Evolutionary conservation across 1,140 invertebrate species (phyloP).

Genomic region (Apis cerana): DNA sequence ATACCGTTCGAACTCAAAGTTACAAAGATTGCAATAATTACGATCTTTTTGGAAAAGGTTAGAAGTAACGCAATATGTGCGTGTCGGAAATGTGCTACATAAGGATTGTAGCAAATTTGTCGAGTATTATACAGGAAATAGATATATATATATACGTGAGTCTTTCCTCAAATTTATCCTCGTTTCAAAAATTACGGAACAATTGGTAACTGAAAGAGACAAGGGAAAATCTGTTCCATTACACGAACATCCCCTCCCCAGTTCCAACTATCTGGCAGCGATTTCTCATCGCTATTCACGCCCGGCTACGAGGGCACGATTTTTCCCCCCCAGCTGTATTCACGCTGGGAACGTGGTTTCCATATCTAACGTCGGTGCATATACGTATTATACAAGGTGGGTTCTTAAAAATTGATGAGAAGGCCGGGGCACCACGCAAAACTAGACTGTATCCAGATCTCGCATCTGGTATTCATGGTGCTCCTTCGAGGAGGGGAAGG

Average conservation of each 20-base stretch:
- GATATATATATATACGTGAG: no score
- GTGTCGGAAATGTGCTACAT: no score
- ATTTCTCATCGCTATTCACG: conserved; percentile 67
- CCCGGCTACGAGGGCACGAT: conserved; percentile 44
- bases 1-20: not conserved
- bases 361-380: conserved; percentile 72
- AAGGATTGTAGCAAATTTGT: no score
- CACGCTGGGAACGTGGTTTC: conserved; percentile 75
- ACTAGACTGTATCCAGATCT: conserved; percentile 78
- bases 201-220: no score
- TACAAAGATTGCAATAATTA: no score
- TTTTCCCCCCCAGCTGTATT: conserved; percentile 30
- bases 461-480: conserved; percentile 80
- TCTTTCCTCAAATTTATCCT: no score
- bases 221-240: conserved; percentile 2
- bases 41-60: no score
- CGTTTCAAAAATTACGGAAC: no score
- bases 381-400: conserved; percentile 67
- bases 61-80: no score
- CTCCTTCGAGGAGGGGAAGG: conserved; percentile 36
- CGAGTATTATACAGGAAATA: no score
- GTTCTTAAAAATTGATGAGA: conserved; percentile 81
- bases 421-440: conserved; percentile 73
- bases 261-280: not conserved
- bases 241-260: no score